Evolutionary conservation across 2,797 vertebrate genomes (phyloP).

Genomic region (Cynopterus sphinx): DNA sequence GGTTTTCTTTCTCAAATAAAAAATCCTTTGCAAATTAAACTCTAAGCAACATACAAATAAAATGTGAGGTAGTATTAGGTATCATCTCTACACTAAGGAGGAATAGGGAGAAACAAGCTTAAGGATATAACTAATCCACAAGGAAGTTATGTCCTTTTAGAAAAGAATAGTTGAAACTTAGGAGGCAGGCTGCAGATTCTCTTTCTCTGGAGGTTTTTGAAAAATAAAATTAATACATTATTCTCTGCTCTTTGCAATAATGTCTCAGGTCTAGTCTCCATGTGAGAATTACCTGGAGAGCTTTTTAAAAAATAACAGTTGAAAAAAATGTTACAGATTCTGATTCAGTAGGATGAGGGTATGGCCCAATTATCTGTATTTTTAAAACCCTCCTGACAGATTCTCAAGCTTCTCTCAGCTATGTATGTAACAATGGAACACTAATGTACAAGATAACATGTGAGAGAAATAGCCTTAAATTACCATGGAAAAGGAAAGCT

Average conservation of each 20-base stretch:
- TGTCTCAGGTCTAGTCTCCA: neutral
- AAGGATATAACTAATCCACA: neutral
- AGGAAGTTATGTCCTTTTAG: neutral
- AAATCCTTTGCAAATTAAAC: neutral
- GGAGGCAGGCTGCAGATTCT: neutral
- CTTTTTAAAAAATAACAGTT: neutral
- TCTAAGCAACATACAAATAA: neutral
- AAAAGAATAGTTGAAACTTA: neutral
- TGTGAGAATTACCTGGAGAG: neutral
- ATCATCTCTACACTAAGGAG: neutral
- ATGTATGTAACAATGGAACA: neutral
- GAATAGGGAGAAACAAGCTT: neutral
- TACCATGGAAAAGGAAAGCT: neutral
- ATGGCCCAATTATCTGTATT: neutral
- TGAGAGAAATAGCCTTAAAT: neutral
- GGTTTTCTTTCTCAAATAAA: neutral
- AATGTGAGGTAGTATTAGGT: neutral
- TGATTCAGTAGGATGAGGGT: neutral
- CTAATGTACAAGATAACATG: neutral
- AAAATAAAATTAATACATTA: slow-evolving; percentile 8
- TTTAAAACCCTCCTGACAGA: neutral
- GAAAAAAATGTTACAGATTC: neutral
- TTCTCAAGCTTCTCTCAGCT: neutral
- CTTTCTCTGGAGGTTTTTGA: neutral
- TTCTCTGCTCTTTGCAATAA: neutral